phyloP scores from a whole-genome alignment of 2,888 invertebrate genomes.

The Scaptodrosophila latifasciaeformis region DNA sequence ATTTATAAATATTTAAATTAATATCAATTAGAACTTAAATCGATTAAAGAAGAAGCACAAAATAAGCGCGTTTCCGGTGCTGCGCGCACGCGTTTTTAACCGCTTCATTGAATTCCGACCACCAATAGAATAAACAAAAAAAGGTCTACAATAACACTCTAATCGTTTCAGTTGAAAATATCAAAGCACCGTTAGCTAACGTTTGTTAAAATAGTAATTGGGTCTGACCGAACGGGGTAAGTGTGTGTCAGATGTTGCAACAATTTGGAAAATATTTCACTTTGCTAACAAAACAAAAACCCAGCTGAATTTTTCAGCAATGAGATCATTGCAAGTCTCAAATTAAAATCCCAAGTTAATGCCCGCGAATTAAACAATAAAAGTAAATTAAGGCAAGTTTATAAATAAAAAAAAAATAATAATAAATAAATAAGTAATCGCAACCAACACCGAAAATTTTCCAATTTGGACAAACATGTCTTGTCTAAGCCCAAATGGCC shows the following conservation, averaged over 20 bases:
- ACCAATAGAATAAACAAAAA: slow-evolving; percentile 1
- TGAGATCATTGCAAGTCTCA: slow-evolving; percentile 21
- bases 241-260: background rate
- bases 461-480: no score
- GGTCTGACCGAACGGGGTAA: slow-evolving; percentile 5
- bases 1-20: no score
- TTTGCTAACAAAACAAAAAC: slow-evolving; percentile 2
- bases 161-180: no score
- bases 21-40: no score
- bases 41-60: background rate
- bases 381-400: background rate
- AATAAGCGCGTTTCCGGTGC: slow-evolving; percentile 29
- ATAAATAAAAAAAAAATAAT: background rate
- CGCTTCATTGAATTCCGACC: slow-evolving; percentile 17
- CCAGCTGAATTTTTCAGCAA: slow-evolving; percentile 6
- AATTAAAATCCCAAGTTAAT: background rate
- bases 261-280: slow-evolving; percentile 14
- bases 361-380: background rate
- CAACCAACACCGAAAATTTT: no score
- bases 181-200: no score
- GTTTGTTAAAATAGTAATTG: slow-evolving; percentile 7
- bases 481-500: no score
- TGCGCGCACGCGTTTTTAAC: slow-evolving; percentile 9
- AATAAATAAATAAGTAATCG: no score
- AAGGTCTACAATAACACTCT: no score